Evolutionary conservation across 2,113 vertebrate genomes (phyloP), one percentile per base, ranked within the genome.

Genomic region (Saguinus imperator): DNA sequence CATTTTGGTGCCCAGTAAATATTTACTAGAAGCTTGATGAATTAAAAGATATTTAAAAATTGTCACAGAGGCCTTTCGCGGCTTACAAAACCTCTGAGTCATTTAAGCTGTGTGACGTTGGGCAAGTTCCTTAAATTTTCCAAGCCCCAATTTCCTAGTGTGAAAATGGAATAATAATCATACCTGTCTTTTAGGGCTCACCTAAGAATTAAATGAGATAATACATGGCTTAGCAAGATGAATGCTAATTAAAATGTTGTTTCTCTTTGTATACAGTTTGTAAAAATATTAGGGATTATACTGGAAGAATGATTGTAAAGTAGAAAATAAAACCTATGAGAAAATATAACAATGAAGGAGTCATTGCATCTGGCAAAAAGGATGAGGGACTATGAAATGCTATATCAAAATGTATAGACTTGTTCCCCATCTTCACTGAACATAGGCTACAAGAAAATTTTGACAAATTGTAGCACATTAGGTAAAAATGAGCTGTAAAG

Each of bases 1-100:
- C 29, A 52, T 82, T 82, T 57, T 61, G 20, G 29, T 79, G 32
- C 18, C 25, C n/a, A 14, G 9, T 40, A 75, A 79, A 61, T 83
- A 85, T 55, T 87, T 64, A 79, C 40, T 79, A 50, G 68, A 72
- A 95, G 37, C 52, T 79, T 66, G 95, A 55, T 43, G 45, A 79
- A n/a, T 82, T 82, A 27, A 87, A 84, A 92, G 32, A 25, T 35
- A 35, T 89, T 86, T 94, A 27, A 20, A 97, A 92, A 58, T 58
- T 48, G 45, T 35, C 50, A 84, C 3, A 32, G 27, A 85, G 37
- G 11, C 40, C 40, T 87, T 43, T 90, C 10, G 68, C 9, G 61
- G 55, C 12, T 35, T 25, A 45, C 6, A 61, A 82, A 21, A 73
- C 64, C 48, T 68, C 13, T 77, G 79, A 79, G 8, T 77, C 40